These are phyloP conservation scores for Charadrius vociferus DNA, from an alignment of 2,113 vertebrate genomes.

Conservation along the genomic window DNA sequence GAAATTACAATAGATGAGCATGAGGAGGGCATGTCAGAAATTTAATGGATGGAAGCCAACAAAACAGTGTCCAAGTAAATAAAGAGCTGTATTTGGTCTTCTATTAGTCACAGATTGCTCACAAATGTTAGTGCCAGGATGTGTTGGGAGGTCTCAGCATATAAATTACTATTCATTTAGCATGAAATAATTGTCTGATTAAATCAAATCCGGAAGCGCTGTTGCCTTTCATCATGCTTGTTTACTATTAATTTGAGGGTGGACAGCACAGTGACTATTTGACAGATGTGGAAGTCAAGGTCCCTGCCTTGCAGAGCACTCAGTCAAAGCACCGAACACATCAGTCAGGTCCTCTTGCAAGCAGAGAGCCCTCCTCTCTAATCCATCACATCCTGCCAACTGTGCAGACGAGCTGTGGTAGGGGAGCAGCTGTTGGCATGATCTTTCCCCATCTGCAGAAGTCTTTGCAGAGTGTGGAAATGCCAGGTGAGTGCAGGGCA, in stretches of 20 bases:
- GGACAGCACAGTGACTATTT: not conserved
- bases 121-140: constrained; percentile 11
- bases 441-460: not conserved
- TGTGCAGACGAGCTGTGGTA: not conserved
- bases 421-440: not conserved
- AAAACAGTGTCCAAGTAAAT: constrained; percentile 9
- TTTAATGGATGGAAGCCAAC: not conserved
- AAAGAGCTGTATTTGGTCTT: not conserved
- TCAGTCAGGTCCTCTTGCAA: not conserved
- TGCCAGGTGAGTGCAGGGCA: not conserved
- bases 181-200: constrained; percentile 36
- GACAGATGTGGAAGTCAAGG: not conserved
- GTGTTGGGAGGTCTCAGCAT: constrained; percentile 23
- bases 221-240: constrained; percentile 12
- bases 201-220: not conserved
- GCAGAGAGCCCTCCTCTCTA: not conserved
- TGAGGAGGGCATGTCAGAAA: not conserved
- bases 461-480: not conserved
- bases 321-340: not conserved
- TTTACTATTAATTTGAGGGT: not conserved
- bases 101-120: constrained; percentile 50
- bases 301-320: not conserved
- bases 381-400: not conserved
- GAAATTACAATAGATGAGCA: not conserved
- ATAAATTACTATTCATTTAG: constrained; percentile 31